Evolutionary conservation across 2,797 vertebrate genomes (phyloP), one percentile per base, ranked within the genome.

Genomic region (Mormyrops boulengeri): DNA sequence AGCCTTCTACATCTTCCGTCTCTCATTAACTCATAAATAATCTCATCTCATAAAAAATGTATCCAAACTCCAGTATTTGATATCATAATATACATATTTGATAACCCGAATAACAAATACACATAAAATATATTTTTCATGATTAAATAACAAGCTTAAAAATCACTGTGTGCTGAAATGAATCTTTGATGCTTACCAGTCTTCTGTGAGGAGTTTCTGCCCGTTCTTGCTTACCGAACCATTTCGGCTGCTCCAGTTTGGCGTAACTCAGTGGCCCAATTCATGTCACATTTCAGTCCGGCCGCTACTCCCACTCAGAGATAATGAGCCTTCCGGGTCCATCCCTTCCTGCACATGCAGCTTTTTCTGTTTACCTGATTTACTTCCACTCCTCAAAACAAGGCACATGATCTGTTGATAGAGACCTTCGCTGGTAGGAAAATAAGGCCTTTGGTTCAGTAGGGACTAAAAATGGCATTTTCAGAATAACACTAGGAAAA

Each of bases 31-130:
- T 80, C 73, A 80, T 80, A 80, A 80, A 80, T 80, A 44, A 80
- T 80, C 73, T 80, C 73, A 44, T 80, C 73, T 80, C 38, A 80
- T 80, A 80, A 80, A 80, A 80, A 80, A 80, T 80, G 14, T 19
- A 80, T 80, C 38, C 34, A 34, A 26, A 17, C 73, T 38, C 73
- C 73, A 80, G 38, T 80, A 80, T 80, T 80, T 80, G 73, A 80
- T 80, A 80, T 80, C 14, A 41, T 80, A 80, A 80, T 80, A 80
- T 80, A 44, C 73, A 80, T 80, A 80, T 80, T 80, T 80, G 73
- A 80, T 80, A 80, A 44, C 38, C 14, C 17, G 17, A 80, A 80
- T 80, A 80, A 80, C 38, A 80, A 80, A 80, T 80, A 80, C 38
- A 80, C 34, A 38, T 38, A 80, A 69, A 69, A 69, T 69, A 69